These are phyloP conservation scores for Anaspis maculata DNA, from an alignment of 2,888 invertebrate species.

Conservation along the genomic window DNA sequence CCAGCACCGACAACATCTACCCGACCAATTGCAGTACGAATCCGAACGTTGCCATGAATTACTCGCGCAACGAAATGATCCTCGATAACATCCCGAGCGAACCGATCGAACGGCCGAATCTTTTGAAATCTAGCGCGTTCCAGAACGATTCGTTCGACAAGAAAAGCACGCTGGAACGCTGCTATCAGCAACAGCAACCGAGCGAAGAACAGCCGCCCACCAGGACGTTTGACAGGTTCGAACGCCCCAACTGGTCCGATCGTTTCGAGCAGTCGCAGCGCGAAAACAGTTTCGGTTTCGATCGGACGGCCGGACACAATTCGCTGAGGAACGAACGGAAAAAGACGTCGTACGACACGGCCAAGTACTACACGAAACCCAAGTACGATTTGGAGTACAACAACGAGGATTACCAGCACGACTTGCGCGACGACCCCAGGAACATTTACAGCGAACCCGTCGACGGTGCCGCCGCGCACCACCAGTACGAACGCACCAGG, in stretches of 20 bases:
- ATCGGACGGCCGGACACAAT: conserved; percentile 31
- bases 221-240: conserved; percentile 43
- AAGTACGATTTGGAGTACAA: conserved; percentile 37
- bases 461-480: conserved; percentile 28
- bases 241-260: conserved; percentile 51
- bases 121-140: conserved; percentile 49
- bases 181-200: conserved; percentile 31
- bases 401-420: conserved; percentile 35
- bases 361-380: conserved; percentile 38
- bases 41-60: conserved; percentile 76
- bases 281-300: conserved; percentile 32
- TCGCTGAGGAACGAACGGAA: conserved; percentile 33
- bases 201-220: conserved; percentile 32
- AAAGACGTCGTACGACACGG: conserved; percentile 35
- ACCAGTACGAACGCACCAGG: conserved; percentile 38
- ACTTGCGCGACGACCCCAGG: conserved; percentile 43
- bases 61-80: conserved; percentile 50
- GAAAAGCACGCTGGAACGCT: conserved; percentile 55
- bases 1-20: conserved; percentile 77
- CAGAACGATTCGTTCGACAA: conserved; percentile 56
- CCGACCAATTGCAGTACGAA: conserved; percentile 82
- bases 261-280: conserved; percentile 49
- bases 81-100: conserved; percentile 43
- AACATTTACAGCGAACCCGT: conserved; percentile 44
- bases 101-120: conserved; percentile 46